phyloP scores from a whole-genome alignment of 2,797 vertebrate species.

The Chrysocyon brachyurus region DNA sequence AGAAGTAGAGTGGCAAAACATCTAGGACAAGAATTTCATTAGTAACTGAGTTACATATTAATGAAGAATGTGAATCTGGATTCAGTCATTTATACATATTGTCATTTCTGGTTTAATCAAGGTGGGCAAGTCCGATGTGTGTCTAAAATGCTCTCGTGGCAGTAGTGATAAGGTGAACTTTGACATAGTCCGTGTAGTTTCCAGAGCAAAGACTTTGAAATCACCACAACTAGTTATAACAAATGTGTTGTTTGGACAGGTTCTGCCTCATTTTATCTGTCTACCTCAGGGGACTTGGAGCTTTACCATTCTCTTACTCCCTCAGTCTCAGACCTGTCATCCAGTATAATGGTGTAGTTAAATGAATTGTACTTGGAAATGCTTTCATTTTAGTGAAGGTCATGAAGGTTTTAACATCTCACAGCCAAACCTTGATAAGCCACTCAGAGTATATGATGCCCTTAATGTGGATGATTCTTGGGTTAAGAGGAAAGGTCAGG shows the following conservation, averaged over 20 bases:
- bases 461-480: constrained; percentile 16
- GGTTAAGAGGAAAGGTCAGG: neutral
- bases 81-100: neutral
- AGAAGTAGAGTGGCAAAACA: neutral
- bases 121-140: neutral
- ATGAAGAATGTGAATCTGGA: neutral
- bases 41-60: neutral
- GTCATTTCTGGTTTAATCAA: neutral
- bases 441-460: neutral
- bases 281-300: constrained; percentile 59
- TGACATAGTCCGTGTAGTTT: constrained; percentile 63
- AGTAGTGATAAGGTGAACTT: constrained; percentile 65
- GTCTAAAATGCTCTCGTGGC: constrained; percentile 58
- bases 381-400: constrained; percentile 80
- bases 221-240: constrained; percentile 73
- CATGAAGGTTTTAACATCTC: constrained; percentile 63
- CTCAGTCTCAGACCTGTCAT: constrained; percentile 75
- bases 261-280: constrained; percentile 83
- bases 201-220: constrained; percentile 78
- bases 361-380: constrained; percentile 82
- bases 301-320: constrained; percentile 76
- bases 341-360: constrained; percentile 77
- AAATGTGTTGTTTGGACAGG: constrained; percentile 81
- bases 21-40: neutral
- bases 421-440: constrained; percentile 54